Evolutionary conservation across 30 jellyfish, hydroid and myxozoan species (phyloP).

Genomic region (Pseudorhiza aurosa): DNA sequence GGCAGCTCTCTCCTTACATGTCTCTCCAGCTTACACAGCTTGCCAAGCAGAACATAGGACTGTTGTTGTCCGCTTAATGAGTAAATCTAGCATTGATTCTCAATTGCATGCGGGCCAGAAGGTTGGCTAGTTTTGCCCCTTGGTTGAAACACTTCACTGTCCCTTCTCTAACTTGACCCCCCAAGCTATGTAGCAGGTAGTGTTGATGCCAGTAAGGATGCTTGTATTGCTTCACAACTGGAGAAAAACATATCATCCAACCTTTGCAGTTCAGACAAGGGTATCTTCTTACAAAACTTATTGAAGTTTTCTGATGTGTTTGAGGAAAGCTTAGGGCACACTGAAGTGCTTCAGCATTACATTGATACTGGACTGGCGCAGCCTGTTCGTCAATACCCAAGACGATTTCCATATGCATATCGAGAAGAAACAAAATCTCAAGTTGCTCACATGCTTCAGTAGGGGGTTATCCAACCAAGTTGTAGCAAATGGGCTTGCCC

Average conservation of each 20-base stretch:
- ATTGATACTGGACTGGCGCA: constrained; percentile 79
- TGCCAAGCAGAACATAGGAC: constrained; percentile 6
- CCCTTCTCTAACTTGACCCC: not conserved
- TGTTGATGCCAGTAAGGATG: too few species aligned
- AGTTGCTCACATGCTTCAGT: constrained; percentile 21
- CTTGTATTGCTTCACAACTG: not conserved
- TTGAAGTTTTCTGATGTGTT: constrained; percentile 52
- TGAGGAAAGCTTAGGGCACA: constrained; percentile 53
- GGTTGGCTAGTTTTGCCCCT: constrained; percentile 38
- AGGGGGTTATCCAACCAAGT: too few species aligned
- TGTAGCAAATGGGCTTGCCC: constrained; percentile 75
- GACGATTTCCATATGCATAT: constrained; percentile 35
- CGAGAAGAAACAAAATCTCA: constrained; percentile 31
- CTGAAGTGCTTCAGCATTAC: constrained; percentile 34
- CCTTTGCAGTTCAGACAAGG: not conserved
- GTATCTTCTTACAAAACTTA: constrained; percentile 1
- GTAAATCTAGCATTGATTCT: constrained; percentile 23
- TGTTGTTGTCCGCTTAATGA: constrained; percentile 31
- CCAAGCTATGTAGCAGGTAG: not conserved
- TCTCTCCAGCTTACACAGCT: constrained; percentile 29
- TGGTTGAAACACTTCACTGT: constrained; percentile 17
- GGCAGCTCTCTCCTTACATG: not conserved
- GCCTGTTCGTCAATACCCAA: constrained; percentile 49
- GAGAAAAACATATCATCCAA: not conserved
- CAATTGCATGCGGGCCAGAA: constrained; percentile 45